These are phyloP conservation scores for Sebastes reedi DNA, from an alignment of 2,797 vertebrate genomes.

Conservation along the genomic window DNA sequence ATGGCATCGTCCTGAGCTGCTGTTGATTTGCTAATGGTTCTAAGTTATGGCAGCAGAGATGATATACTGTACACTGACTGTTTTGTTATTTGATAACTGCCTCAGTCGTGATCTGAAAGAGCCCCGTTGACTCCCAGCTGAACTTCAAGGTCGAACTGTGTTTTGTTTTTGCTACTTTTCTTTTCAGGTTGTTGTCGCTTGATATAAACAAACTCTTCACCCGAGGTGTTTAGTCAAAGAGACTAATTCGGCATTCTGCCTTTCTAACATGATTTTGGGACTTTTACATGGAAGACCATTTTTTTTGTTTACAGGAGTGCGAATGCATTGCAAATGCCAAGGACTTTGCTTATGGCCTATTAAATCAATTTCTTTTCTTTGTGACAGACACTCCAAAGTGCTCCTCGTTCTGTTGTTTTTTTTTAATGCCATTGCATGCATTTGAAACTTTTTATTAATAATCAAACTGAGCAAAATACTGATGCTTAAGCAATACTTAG, in stretches of 20 bases:
- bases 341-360: conserved; percentile 67
- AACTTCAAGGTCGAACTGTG: conserved; percentile 20
- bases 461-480: conserved; percentile 63
- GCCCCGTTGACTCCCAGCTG: conserved; percentile 18
- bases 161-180: conserved; percentile 54
- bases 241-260: conserved; percentile 47
- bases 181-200: conserved; percentile 50
- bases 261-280: conserved; percentile 52
- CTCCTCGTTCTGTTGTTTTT: conserved; percentile 43
- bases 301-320: conserved; percentile 36
- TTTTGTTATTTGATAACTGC: conserved; percentile 52
- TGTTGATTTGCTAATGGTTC: conserved; percentile 57
- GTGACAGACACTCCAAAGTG: conserved; percentile 63
- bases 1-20: conserved; percentile 53
- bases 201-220: conserved; percentile 41
- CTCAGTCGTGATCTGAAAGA: conserved; percentile 26
- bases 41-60: conserved; percentile 50
- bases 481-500: conserved; percentile 76
- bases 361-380: conserved; percentile 54
- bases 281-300: conserved; percentile 15
- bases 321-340: conserved; percentile 65
- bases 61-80: conserved; percentile 57
- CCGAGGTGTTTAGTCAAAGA: conserved; percentile 41
- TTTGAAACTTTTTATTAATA: conserved; percentile 60
- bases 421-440: conserved; percentile 66